These are phyloP conservation scores for Drosophila carrolli DNA, from an alignment of 1,140 invertebrate species.

Conservation along the genomic window DNA sequence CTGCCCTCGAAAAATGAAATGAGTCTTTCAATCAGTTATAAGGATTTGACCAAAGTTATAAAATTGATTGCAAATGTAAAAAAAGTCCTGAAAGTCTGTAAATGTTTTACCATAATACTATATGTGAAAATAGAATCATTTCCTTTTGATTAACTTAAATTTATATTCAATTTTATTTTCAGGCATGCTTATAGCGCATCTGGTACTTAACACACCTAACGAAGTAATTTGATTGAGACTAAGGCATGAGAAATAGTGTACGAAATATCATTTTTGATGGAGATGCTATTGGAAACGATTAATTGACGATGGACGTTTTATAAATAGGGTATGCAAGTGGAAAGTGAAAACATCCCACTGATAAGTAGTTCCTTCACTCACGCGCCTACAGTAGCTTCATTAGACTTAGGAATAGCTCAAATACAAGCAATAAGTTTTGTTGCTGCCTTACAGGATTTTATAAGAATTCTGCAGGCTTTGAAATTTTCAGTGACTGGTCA, in stretches of 20 bases:
- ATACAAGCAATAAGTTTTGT: background rate
- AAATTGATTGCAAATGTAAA: too few relatives aligned
- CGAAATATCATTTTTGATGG: background rate
- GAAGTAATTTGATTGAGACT: background rate
- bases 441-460: conserved; percentile 3
- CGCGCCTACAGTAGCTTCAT: conserved; percentile 37
- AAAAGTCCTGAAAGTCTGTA: too few relatives aligned
- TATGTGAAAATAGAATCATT: too few relatives aligned
- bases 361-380: conserved; percentile 71
- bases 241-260: background rate
- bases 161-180: background rate
- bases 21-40: too few relatives aligned
- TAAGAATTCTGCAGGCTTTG: background rate
- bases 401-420: conserved; percentile 25
- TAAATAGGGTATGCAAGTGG: conserved; percentile 67
- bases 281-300: background rate
- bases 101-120: too few relatives aligned
- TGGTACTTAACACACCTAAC: background rate
- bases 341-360: conserved; percentile 43
- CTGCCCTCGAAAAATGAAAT: too few relatives aligned
- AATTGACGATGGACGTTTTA: conserved; percentile 14
- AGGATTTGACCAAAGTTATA: too few relatives aligned
- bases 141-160: background rate
- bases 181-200: conserved; percentile 7
- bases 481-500: conserved; percentile 8